phyloP scores from a whole-genome alignment of 2,113 vertebrate genomes.

The Thomomys bottae region DNA sequence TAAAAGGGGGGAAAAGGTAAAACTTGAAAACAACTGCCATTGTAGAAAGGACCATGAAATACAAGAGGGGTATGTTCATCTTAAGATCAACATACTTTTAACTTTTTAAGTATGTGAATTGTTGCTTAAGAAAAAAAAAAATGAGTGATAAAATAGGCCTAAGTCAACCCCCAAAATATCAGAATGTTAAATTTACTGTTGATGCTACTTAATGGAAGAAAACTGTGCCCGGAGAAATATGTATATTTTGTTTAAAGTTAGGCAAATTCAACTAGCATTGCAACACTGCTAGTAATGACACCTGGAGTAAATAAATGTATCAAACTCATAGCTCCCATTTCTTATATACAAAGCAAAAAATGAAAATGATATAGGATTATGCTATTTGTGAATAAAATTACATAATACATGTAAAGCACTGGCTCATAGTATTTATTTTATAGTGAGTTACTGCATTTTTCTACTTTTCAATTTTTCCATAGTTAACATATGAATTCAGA shows the following conservation, averaged over 20 bases:
- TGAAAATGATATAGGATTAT: background rate
- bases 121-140: background rate
- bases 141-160: background rate
- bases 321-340: background rate
- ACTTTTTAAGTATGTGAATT: background rate
- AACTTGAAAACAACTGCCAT: background rate
- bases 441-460: background rate
- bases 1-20: no score
- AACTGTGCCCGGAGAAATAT: background rate
- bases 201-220: background rate
- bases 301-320: background rate
- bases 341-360: background rate
- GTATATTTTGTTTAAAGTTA: background rate
- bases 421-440: background rate
- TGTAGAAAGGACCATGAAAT: background rate
- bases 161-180: background rate
- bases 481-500: background rate
- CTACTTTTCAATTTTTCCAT: slow-evolving; percentile 2
- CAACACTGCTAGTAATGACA: background rate
- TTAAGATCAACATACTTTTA: background rate
- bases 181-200: background rate
- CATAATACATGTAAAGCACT: background rate
- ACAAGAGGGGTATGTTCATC: background rate
- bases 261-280: background rate
- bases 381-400: background rate